Evolutionary conservation across 2,888 invertebrate species (phyloP).

Genomic region (Congeria kusceri): DNA sequence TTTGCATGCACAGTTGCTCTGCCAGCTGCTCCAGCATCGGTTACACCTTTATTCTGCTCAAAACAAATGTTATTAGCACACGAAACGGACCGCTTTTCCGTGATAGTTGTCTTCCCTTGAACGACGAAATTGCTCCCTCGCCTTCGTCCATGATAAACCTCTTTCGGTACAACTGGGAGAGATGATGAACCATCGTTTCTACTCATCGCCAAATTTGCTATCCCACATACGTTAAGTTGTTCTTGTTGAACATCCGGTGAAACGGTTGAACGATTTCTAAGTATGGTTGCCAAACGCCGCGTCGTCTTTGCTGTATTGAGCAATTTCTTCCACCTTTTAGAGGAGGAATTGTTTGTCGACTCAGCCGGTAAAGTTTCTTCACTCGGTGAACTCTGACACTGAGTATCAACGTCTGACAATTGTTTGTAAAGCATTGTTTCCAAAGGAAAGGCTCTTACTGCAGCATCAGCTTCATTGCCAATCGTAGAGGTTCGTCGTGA

Average conservation of each 20-base stretch:
- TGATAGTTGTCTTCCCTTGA: not conserved
- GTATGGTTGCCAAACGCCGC: not conserved
- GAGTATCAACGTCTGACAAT: not conserved
- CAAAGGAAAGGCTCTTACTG: no score
- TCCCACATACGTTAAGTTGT: not conserved
- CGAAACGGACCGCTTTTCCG: conserved; percentile 2
- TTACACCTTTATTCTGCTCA: not conserved
- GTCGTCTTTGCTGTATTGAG: not conserved
- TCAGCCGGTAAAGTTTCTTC: not conserved
- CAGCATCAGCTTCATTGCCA: not conserved
- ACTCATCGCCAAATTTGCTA: not conserved
- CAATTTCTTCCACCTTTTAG: not conserved
- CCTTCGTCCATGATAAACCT: no score
- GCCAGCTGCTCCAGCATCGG: not conserved
- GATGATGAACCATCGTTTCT: no score
- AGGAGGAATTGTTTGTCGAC: not conserved
- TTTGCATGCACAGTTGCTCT: no score
- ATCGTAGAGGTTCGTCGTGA: not conserved
- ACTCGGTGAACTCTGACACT: not conserved
- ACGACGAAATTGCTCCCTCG: no score
- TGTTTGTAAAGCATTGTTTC: no score
- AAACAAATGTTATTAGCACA: not conserved
- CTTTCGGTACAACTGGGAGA: no score
- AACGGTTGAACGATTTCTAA: not conserved
- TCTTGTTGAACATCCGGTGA: not conserved